Percentiles rank a stretch among this genome's conserved stretches.
Conservation (phyloP, 2,797 vertebrate species). For the Coilia nasus region DNA sequence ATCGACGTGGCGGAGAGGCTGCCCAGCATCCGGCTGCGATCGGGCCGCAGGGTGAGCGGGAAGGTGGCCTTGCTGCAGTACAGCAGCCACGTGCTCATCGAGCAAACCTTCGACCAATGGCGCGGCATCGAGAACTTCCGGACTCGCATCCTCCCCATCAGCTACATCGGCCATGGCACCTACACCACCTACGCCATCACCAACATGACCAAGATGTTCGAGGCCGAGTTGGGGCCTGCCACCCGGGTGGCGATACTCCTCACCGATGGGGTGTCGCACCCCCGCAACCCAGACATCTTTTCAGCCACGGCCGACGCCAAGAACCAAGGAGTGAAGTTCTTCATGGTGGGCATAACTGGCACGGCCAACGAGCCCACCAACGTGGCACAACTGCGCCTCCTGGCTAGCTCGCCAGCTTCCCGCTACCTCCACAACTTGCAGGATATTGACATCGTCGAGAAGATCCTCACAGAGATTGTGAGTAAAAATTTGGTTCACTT, state of each 20-base stretch:
- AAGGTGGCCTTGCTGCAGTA: constrained; percentile 89
- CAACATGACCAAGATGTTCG: constrained; percentile 88
- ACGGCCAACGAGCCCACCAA: constrained; percentile 82
- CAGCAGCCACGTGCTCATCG: constrained; percentile 86
- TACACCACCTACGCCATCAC: constrained; percentile 92
- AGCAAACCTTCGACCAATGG: constrained; percentile 88
- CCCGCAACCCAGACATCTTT: constrained; percentile 92
- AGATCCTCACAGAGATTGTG: constrained; percentile 84
- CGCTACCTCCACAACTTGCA: constrained; percentile 85
- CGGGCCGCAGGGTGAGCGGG: constrained; percentile 76
- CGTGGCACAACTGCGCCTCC: constrained; percentile 80
- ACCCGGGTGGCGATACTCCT: constrained; percentile 84
- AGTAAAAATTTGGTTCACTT: constrained; percentile 57
- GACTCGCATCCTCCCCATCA: constrained; percentile 75
- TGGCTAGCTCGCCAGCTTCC: constrained; percentile 83
- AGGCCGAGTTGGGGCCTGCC: constrained; percentile 76
- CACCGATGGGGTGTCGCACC: constrained; percentile 85
- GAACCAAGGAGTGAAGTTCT: constrained; percentile 86
- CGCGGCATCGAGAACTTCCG: constrained; percentile 83
- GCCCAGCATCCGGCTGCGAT: constrained; percentile 75
- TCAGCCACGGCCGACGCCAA: constrained; percentile 87
- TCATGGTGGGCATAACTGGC: constrained; percentile 85
- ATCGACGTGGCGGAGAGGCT: constrained; percentile 82
- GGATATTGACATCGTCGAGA: constrained; percentile 78
- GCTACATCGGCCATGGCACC: constrained; percentile 89